Percentiles rank a stretch among this genome's conserved stretches.
Conservation (phyloP, 2,888 invertebrate species). For the Hymenopus coronatus region DNA sequence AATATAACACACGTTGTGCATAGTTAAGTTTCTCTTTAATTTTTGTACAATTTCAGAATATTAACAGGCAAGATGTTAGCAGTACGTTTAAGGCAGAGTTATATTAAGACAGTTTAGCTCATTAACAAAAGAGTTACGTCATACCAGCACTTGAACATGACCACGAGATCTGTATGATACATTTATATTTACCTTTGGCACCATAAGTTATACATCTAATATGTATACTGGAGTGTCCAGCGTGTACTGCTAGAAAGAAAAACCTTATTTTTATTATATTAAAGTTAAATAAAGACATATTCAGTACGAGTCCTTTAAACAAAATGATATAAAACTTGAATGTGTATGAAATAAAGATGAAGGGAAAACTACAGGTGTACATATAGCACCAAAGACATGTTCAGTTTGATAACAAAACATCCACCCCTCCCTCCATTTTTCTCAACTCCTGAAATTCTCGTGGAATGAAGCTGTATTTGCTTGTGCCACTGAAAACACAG, state of each 20-base stretch:
- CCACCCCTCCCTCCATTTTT: not conserved
- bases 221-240: not conserved
- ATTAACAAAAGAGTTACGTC: not conserved
- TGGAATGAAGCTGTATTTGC: not conserved
- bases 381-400: not conserved
- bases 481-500: not conserved
- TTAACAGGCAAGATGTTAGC: too few species aligned
- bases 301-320: too few species aligned
- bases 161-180: not conserved
- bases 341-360: not conserved
- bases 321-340: too few species aligned
- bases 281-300: too few species aligned
- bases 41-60: too few species aligned
- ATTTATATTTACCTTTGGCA: not conserved
- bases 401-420: not conserved
- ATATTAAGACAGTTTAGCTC: not conserved
- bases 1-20: too few species aligned
- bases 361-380: not conserved
- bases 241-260: not conserved
- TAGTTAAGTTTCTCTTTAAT: too few species aligned
- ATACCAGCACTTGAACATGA: not conserved
- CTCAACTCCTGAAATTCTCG: not conserved
- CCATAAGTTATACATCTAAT: not conserved
- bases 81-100: too few species aligned
- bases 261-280: too few species aligned